phyloP scores from a whole-genome alignment of 1,140 invertebrate genomes.

The Sinella curviseta region DNA sequence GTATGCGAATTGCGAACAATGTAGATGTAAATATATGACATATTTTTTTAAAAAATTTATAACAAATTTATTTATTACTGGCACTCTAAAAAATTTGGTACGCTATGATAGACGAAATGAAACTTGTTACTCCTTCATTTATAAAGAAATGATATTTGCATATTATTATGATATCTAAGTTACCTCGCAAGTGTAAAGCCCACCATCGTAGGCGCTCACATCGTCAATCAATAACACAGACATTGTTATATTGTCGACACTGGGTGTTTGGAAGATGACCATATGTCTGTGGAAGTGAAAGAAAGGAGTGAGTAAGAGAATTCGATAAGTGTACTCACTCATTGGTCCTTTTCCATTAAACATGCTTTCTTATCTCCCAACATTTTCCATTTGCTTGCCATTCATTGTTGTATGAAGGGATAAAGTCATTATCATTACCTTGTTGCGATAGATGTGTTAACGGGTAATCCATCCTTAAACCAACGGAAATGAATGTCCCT shows the following conservation, averaged over 20 bases:
- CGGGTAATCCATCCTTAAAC: constrained; percentile 43
- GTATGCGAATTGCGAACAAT: no score
- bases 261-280: background rate
- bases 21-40: no score
- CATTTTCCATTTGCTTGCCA: background rate
- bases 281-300: background rate
- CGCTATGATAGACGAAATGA: background rate
- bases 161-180: no score
- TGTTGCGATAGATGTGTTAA: constrained; percentile 38
- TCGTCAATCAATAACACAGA: constrained; percentile 37
- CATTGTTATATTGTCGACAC: constrained; percentile 7
- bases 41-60: no score
- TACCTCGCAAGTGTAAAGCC: constrained; percentile 43
- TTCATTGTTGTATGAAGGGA: background rate
- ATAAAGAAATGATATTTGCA: background rate
- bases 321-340: no score
- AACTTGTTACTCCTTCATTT: background rate
- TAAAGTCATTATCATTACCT: constrained; percentile 23
- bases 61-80: no score
- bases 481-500: constrained; percentile 35
- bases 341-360: no score
- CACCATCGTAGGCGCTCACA: constrained; percentile 30
- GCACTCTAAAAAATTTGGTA: no score
- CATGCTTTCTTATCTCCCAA: background rate
- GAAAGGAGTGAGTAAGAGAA: background rate